Evolutionary conservation across 2,113 vertebrate genomes (phyloP).

Genomic region (Tretioscincus oriximinensis): DNA sequence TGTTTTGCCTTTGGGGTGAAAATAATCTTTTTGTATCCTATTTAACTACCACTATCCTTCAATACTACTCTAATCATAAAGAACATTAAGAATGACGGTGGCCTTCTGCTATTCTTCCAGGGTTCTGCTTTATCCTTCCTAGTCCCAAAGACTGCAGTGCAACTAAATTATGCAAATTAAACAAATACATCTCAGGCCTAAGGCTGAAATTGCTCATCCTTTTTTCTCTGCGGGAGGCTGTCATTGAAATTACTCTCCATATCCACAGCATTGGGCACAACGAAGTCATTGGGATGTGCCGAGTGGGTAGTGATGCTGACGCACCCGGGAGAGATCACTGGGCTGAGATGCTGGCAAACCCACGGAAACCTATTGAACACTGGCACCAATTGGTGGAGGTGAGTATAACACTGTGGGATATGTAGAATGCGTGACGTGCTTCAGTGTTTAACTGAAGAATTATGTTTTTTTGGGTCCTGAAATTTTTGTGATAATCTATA

Average conservation of each 20-base stretch:
- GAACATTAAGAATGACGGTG: too few relatives aligned
- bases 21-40: too few relatives aligned
- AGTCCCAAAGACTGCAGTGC: neutral
- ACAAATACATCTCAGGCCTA: neutral
- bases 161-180: neutral
- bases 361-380: conserved; percentile 92
- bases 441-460: neutral
- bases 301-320: conserved; percentile 85
- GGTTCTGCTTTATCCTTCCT: neutral
- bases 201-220: neutral
- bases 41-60: too few relatives aligned
- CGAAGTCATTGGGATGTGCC: conserved; percentile 92
- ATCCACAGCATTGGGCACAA: conserved; percentile 87
- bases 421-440: neutral
- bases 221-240: neutral
- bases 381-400: conserved; percentile 92
- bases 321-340: conserved; percentile 90
- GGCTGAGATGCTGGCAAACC: conserved; percentile 90
- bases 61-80: too few relatives aligned
- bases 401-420: neutral
- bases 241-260: neutral
- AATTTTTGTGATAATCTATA: too few relatives aligned
- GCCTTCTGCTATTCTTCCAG: neutral
- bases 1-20: too few relatives aligned
- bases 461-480: too few relatives aligned